Base-by-base conservation (phyloP, 2,888 invertebrate genomes). In the Tethea ocularis region DNA sequence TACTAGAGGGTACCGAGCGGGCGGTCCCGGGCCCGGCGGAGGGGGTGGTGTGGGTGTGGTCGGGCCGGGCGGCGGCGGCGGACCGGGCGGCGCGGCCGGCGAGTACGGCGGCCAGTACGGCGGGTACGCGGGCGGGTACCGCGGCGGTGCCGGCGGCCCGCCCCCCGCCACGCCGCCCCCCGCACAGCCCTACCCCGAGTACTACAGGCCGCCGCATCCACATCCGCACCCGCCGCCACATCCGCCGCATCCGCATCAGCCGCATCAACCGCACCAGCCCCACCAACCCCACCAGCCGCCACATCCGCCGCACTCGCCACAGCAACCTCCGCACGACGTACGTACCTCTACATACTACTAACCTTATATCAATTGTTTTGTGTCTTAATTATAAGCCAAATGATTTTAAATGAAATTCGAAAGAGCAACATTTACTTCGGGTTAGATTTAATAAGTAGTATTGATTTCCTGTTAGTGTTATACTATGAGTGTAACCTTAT, bases 51-150 rank as follows among this genome's bases (percentile, higher is more conserved):
- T 72, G 93, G 62, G 68, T 78, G 75, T 69, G 78, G 41, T 33
- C 36, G 53, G 52, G 33, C 53, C 41, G 41, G 41, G 41, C 41
- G 41, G 17, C 17, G 41, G 6, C 20, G 41, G 41, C 20, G 41
- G 41, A 8, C 41, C 41, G 17, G 41, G 17, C 17, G 20, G 53
- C 33, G 53, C 77, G 78, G 71, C 91, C 68, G 67, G 17, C 52
- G 52, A 29, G 64, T 78, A 68, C 82, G 81, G 71, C 80, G 81
- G 73, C 2, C 84, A 86, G 77, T 89, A 89, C 86, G 87, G 86
- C 70, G 86, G 94, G 86, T 88, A 94, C 94, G 83, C 89, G 70
- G 84, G 83, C 78, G 84, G 84, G 63, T 84, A 84, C 80, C 84
- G 86, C 64, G 93, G 92, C 77, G 80, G 89, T 86, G 60, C 72